Conservation (phyloP, 2,888 invertebrate genomes). For the Salpingus planirostris region DNA sequence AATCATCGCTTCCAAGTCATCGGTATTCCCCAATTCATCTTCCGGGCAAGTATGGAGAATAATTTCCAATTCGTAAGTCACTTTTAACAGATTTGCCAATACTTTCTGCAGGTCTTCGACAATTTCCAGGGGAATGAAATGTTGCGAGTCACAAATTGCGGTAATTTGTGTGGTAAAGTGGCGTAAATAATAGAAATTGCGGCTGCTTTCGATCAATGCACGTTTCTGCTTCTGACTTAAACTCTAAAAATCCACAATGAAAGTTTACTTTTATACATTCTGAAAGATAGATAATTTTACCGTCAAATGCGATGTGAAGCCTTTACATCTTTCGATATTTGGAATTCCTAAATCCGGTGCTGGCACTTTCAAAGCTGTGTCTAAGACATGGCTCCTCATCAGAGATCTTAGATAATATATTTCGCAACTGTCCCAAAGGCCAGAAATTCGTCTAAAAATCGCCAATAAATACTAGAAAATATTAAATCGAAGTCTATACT, state of each 20-base stretch:
- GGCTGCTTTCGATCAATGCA: slow-evolving; percentile 50
- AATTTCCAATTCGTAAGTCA: slow-evolving; percentile 59
- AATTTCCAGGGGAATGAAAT: slow-evolving; percentile 22
- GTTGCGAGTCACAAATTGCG: slow-evolving; percentile 27
- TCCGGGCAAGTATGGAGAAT: slow-evolving; percentile 56
- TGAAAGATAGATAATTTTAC: slow-evolving; percentile 34
- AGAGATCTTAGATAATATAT: slow-evolving; percentile 66
- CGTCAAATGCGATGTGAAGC: slow-evolving; percentile 73
- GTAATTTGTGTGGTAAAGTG: slow-evolving; percentile 41
- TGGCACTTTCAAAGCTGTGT: slow-evolving; percentile 54
- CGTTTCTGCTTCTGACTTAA: slow-evolving; percentile 58
- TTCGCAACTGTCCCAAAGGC: slow-evolving; percentile 69
- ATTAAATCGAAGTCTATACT: no score
- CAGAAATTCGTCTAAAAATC: no score
- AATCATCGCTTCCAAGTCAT: slow-evolving; percentile 25
- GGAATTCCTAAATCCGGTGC: slow-evolving; percentile 70
- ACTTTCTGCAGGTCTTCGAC: slow-evolving; percentile 19
- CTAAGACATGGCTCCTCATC: slow-evolving; percentile 57
- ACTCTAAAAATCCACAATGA: slow-evolving; percentile 41
- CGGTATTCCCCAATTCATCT: slow-evolving; percentile 28
- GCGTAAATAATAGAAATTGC: slow-evolving; percentile 49
- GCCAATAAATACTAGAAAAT: no score
- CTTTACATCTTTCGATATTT: slow-evolving; percentile 77
- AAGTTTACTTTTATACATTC: no score
- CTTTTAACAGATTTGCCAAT: slow-evolving; percentile 44